phyloP scores from a whole-genome alignment of 2,888 invertebrate genomes.

The Branchellion lobata region DNA sequence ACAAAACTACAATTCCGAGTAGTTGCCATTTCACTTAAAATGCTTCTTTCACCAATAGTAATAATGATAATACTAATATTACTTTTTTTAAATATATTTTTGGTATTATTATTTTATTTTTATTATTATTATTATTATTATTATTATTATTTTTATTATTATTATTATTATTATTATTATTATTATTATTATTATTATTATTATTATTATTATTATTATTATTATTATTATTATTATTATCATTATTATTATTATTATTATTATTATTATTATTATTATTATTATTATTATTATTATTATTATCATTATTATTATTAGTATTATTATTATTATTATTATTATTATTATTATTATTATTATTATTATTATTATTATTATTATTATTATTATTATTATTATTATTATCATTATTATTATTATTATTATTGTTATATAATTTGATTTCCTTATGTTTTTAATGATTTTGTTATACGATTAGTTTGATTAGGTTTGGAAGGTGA shows the following conservation, averaged over 20 bases:
- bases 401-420: neutral
- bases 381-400: neutral
- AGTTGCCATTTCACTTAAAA: no score
- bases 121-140: no score
- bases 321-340: slow-evolving; percentile 3
- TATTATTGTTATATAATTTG: slow-evolving; percentile 4
- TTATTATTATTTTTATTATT: no score
- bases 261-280: slow-evolving; percentile 16
- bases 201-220: slow-evolving; percentile 19
- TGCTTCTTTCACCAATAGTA: no score
- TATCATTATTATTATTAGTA: neutral
- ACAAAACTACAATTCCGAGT: no score
- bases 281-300: neutral
- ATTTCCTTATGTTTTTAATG: no score
- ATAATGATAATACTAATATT: no score
- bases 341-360: slow-evolving; percentile 1
- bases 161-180: no score
- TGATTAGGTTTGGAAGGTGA: no score
- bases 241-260: neutral
- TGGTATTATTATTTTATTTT: no score
- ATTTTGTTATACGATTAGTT: no score
- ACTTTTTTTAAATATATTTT: no score
- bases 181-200: neutral
- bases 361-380: slow-evolving; percentile 1
- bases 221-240: neutral